Evolutionary conservation across 1,140 invertebrate species (phyloP).

Genomic region (Cepaea nemoralis): DNA sequence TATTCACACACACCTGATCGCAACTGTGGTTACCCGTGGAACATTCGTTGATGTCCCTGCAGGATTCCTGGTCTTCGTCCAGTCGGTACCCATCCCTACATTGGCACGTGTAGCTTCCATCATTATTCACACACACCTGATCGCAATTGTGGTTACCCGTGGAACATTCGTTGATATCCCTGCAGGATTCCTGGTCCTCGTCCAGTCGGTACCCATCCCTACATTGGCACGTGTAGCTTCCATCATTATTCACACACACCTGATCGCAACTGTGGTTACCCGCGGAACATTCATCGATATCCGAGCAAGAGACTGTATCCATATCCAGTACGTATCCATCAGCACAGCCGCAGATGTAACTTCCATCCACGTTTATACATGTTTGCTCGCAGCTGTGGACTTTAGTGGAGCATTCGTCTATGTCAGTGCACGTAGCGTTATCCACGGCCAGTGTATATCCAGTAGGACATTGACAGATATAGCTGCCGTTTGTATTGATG

Average conservation of each 20-base stretch:
- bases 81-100: slow-evolving; percentile 50
- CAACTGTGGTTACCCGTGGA: neutral
- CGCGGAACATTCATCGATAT: slow-evolving; percentile 43
- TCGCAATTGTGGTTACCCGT: neutral
- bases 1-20: neutral
- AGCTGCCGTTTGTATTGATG: neutral
- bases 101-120: slow-evolving; percentile 50
- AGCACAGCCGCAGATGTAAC: neutral
- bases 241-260: slow-evolving; percentile 51
- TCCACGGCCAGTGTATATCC: slow-evolving; percentile 3
- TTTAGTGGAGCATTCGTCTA: neutral
- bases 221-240: neutral
- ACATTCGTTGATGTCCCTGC: slow-evolving; percentile 36
- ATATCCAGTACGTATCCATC: neutral
- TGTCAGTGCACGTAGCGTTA: neutral
- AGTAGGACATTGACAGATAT: slow-evolving; percentile 10
- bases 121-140: neutral
- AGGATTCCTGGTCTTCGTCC: slow-evolving; percentile 44
- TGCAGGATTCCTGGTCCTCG: neutral
- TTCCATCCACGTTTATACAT: neutral
- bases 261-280: slow-evolving; percentile 72
- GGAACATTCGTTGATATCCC: neutral
- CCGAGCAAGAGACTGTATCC: slow-evolving; percentile 10
- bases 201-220: neutral
- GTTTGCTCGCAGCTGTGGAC: neutral